phyloP scores from a whole-genome alignment of 2,888 invertebrate species.

The Thymelicus lineola region DNA sequence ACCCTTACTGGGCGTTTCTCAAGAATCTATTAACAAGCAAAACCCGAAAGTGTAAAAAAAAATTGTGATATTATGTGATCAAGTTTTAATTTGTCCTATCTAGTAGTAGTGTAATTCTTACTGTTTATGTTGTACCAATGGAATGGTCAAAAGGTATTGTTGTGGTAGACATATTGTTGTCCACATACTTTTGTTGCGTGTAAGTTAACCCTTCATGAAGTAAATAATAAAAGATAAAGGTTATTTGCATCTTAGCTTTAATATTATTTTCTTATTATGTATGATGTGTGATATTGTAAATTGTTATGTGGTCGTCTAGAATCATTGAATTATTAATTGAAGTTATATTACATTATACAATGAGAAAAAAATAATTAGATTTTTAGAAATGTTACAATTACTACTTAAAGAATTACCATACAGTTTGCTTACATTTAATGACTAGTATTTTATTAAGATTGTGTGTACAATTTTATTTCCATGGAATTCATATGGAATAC shows the following conservation, averaged over 20 bases:
- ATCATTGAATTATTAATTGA: not conserved
- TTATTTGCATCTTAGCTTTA: slow-evolving; percentile 11
- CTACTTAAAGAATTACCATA: not conserved
- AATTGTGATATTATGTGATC: slow-evolving; percentile 35
- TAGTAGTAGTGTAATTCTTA: not conserved
- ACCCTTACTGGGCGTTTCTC: slow-evolving; percentile 56
- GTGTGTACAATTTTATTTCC: no score
- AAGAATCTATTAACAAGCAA: slow-evolving; percentile 45
- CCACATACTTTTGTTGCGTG: not conserved
- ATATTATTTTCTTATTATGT: slow-evolving; percentile 7
- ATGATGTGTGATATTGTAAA: slow-evolving; percentile 5
- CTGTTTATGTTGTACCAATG: slow-evolving; percentile 28
- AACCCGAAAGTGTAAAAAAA: slow-evolving; percentile 60
- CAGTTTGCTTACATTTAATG: not conserved
- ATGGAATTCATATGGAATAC: no score
- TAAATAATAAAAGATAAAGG: not conserved
- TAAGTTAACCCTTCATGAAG: slow-evolving; percentile 2
- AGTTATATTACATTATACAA: not conserved
- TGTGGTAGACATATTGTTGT: not conserved
- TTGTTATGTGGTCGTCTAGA: not conserved
- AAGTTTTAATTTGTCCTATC: not conserved
- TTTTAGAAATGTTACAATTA: not conserved
- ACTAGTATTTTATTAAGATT: not conserved
- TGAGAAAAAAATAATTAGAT: not conserved
- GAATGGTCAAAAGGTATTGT: not conserved